Evolutionary conservation across 1,140 invertebrate species (phyloP).

Genomic region (Bombus ignitus): DNA sequence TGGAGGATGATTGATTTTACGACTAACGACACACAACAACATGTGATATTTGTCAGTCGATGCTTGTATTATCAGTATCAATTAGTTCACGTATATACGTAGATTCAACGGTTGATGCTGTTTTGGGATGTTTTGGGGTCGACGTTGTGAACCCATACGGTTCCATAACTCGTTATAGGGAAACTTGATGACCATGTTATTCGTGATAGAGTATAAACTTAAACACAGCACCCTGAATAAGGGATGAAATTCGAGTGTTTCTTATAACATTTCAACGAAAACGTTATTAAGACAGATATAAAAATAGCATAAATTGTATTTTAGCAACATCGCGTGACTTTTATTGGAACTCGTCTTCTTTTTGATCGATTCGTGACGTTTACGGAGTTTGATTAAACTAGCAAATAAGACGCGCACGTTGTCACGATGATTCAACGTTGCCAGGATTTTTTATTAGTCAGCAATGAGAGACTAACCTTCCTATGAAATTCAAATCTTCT

Average conservation of each 20-base stretch:
- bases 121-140: not conserved
- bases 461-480: not conserved
- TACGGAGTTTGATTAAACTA: not conserved
- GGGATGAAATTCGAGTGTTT: not conserved
- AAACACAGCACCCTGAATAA: too few species aligned
- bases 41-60: not conserved
- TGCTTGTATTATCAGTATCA: not conserved
- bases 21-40: not conserved
- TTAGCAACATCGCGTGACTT: not conserved
- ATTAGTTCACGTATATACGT: too few species aligned
- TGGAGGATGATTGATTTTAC: not conserved
- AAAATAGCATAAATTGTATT: not conserved
- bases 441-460: not conserved
- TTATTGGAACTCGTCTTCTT: not conserved
- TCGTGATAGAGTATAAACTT: not conserved
- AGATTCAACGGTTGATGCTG: not conserved
- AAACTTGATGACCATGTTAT: not conserved
- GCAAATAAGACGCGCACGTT: not conserved
- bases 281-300: not conserved
- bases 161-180: not conserved
- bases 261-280: not conserved
- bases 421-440: not conserved
- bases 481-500: not conserved
- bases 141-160: not conserved
- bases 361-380: not conserved